Percentiles rank a stretch among this genome's conserved stretches.
phyloP scores from a whole-genome alignment of 2,113 vertebrate species.

The Phoenicopterus ruber region DNA sequence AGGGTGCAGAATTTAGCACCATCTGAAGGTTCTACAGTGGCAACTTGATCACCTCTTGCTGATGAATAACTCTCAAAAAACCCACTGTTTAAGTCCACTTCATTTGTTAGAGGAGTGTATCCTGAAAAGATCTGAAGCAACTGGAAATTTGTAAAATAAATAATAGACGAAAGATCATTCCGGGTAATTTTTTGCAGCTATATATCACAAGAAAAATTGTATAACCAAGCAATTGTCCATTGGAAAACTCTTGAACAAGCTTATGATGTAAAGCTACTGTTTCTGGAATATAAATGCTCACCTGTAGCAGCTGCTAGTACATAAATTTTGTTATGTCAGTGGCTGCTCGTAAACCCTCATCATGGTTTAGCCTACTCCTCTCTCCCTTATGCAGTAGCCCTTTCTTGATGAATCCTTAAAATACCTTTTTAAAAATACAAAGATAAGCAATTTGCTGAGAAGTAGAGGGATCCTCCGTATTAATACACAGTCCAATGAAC shows the following conservation, averaged over 20 bases:
- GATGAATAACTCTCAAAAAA: accelerated
- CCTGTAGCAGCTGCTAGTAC: neutral
- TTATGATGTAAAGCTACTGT: neutral
- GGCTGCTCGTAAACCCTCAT: neutral
- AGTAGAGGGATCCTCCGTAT: neutral
- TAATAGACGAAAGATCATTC: neutral
- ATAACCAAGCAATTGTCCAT: neutral
- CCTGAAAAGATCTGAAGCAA: neutral
- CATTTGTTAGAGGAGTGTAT: neutral
- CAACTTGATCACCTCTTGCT: neutral
- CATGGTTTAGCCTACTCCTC: neutral
- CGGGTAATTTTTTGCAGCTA: neutral
- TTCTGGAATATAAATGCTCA: neutral
- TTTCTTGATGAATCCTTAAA: neutral
- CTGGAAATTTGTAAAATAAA: neutral
- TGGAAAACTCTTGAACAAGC: neutral
- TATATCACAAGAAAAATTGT: neutral
- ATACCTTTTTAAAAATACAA: neutral
- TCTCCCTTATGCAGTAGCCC: neutral
- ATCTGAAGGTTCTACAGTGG: neutral
- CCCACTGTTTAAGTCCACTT: neutral
- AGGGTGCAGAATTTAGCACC: neutral
- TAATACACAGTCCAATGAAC: neutral
- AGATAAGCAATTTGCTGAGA: neutral
- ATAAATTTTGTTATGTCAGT: neutral